Evolutionary conservation across 2,888 invertebrate species (phyloP).

Genomic region (Meloe dianella): DNA sequence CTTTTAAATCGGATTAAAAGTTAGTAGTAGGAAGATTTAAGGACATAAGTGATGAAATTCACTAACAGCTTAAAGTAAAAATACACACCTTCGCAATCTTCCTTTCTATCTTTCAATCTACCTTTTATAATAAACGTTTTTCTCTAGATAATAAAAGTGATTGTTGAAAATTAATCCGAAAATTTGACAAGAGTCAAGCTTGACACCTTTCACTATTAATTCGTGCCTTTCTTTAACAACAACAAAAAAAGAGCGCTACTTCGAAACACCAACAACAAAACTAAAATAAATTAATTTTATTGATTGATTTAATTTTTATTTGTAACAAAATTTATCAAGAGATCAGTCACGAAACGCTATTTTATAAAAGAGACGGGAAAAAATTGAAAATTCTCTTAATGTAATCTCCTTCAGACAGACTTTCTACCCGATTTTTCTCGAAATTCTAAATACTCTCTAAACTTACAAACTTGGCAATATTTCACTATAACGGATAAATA

Average conservation of each 20-base stretch:
- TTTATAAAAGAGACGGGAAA: not conserved
- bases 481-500: slow-evolving; percentile 4
- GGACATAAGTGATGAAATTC: not conserved
- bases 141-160: not conserved
- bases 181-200: not conserved
- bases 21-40: not conserved
- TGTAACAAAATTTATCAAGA: not conserved
- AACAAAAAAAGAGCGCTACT: not conserved
- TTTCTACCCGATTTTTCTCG: not conserved
- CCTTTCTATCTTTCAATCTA: not conserved
- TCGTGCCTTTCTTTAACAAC: not conserved
- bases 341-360: not conserved
- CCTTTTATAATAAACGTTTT: not conserved
- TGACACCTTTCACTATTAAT: not conserved
- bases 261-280: not conserved
- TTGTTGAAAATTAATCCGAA: not conserved
- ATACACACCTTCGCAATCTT: not conserved
- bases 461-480: not conserved
- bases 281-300: not conserved
- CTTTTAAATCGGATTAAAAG: not conserved
- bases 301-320: not conserved
- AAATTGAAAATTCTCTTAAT: not conserved
- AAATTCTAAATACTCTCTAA: not conserved
- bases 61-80: not conserved
- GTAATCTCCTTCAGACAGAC: not conserved